These are phyloP conservation scores for Coregonus suidteri DNA, from an alignment of 2,797 vertebrate genomes.

Conservation along the genomic window DNA sequence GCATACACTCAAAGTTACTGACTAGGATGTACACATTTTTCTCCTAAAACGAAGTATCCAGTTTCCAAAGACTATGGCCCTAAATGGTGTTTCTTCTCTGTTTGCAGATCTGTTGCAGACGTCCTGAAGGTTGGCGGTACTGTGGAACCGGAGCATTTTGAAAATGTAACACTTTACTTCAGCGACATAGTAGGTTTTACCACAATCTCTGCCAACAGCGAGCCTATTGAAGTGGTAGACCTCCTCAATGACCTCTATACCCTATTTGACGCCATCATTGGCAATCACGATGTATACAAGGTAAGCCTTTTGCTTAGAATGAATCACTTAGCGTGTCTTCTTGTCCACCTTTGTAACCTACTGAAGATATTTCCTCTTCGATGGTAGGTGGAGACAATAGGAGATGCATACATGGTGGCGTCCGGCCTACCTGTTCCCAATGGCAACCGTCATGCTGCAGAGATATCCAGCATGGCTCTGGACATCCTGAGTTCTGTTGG, in stretches of 20 bases:
- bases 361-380: background rate
- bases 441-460: conserved; percentile 56
- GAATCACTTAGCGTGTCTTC: background rate
- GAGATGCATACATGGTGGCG: conserved; percentile 67
- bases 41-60: too few relatives aligned
- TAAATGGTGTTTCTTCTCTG: background rate
- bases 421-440: conserved; percentile 63
- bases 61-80: too few relatives aligned
- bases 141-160: conserved; percentile 56
- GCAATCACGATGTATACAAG: conserved; percentile 60
- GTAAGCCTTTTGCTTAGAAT: conserved; percentile 22
- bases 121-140: conserved; percentile 51
- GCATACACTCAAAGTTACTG: too few relatives aligned
- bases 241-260: conserved; percentile 63
- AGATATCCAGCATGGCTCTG: conserved; percentile 65
- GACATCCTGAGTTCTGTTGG: conserved; percentile 65
- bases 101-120: conserved; percentile 51
- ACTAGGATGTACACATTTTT: too few relatives aligned
- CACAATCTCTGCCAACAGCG: conserved; percentile 57
- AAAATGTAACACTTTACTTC: conserved; percentile 58
- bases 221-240: conserved; percentile 60
- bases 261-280: conserved; percentile 56
- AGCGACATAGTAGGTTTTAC: conserved; percentile 62
- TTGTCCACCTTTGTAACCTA: background rate
- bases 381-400: conserved; percentile 61